Evolutionary conservation across 2,797 vertebrate genomes (phyloP), one percentile per base, ranked within the genome.

Genomic region (Aulostomus chinensis): DNA sequence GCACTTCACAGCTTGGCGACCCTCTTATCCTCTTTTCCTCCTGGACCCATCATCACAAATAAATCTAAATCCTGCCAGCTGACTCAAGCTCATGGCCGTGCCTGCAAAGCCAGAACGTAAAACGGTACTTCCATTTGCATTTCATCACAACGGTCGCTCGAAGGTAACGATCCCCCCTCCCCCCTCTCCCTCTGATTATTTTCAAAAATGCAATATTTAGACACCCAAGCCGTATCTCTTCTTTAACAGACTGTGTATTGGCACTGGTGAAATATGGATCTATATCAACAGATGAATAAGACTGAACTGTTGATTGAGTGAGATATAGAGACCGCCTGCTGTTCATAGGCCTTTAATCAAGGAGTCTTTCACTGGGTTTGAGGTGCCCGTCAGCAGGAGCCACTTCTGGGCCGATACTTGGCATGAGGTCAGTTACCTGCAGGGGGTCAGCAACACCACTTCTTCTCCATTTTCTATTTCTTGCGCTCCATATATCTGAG

Each of bases 1-100:
- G 42, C 30, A 58, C 34, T 70, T 80, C 61, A 55, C 32, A 72
- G 55, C 34, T 35, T 46, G 38, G 32, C 20, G 41, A 16, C 34
- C 53, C 20, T 63, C 67, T 65, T 42, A 62, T 72, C 63, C 24
- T 13, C 30, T 51, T 13, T 35, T 48, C 51, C 32, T 52, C 32
- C 47, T n/a, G 35, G 53, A 62, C 16, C 42, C 33, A 33, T 53
- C 34, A 5, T 57, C 58, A 57, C 45, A 65, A 54, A 48, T 62
- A 68, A 69, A 47, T 16, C 25, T 20, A 68, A 67, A 47, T 57
- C 68, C 60, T 65, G 61, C 61, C 73, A 70, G 22, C 22, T 28
- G 49, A 64, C 54, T 58, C 50, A 50, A 31, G 45, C 42, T 31
- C 34, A 36, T 4, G 1, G 29, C 50, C 4, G 5, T 32, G 34